phyloP scores from a whole-genome alignment of 2,797 vertebrate genomes.

The Eulemur mongoz region DNA sequence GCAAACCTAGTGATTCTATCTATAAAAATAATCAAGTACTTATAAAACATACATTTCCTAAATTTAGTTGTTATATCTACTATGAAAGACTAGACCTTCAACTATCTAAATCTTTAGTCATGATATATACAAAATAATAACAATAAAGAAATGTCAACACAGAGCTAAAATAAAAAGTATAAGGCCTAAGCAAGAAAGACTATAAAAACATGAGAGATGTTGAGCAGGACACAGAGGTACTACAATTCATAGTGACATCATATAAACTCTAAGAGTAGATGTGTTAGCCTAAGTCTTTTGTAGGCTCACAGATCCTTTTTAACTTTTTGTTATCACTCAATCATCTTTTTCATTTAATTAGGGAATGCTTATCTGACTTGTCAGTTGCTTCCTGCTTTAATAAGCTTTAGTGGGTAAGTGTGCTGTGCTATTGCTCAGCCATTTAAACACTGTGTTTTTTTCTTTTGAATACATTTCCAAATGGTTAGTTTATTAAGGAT shows the following conservation, averaged over 20 bases:
- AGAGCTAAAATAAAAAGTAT: slow-evolving; percentile 40
- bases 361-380: slow-evolving; percentile 49
- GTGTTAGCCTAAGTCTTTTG: slow-evolving; percentile 64
- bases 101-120: slow-evolving; percentile 25
- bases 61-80: slow-evolving; percentile 71
- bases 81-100: slow-evolving; percentile 57
- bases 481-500: not conserved
- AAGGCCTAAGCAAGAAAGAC: not conserved
- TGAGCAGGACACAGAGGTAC: not conserved
- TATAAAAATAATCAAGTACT: slow-evolving; percentile 72
- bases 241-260: slow-evolving; percentile 26
- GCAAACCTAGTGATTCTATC: slow-evolving; percentile 68
- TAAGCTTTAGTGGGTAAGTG: slow-evolving; percentile 2
- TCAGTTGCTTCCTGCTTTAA: slow-evolving; percentile 31
- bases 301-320: slow-evolving; percentile 19
- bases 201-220: not conserved
- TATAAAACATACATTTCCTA: slow-evolving; percentile 39
- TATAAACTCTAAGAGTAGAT: slow-evolving; percentile 49
- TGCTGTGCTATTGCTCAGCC: not conserved
- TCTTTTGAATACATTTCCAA: slow-evolving; percentile 33
- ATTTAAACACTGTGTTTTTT: slow-evolving; percentile 17
- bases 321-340: slow-evolving; percentile 53
- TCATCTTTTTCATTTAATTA: slow-evolving; percentile 65
- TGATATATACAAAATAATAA: not conserved
- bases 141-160: not conserved